Evolutionary conservation across 1,140 invertebrate species (phyloP).

Genomic region (Dinoponera quadriceps): DNA sequence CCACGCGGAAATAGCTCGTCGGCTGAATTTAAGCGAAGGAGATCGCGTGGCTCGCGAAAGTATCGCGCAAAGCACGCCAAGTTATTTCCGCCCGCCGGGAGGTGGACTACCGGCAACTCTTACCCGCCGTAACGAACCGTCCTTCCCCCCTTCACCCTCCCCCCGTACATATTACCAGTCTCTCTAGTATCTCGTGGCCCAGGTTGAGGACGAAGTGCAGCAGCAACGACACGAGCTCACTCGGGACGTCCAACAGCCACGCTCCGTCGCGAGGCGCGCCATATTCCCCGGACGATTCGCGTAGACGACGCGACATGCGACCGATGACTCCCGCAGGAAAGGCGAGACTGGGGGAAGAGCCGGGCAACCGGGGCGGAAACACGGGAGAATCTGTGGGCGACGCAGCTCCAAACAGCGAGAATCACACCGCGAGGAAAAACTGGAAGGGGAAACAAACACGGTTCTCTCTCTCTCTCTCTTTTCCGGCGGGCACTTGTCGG

Average conservation of each 20-base stretch:
- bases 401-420: no score
- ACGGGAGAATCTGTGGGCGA: no score
- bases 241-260: constrained; percentile 16
- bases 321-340: not conserved
- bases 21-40: no score
- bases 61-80: not conserved
- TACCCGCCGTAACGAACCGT: not conserved
- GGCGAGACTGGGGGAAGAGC: no score
- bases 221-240: constrained; percentile 36
- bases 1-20: no score
- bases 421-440: no score
- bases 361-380: no score
- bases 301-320: not conserved
- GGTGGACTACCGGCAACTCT: not conserved
- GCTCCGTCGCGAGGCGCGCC: not conserved
- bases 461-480: no score
- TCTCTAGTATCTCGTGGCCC: constrained; percentile 22
- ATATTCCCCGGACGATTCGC: not conserved
- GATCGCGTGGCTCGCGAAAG: not conserved
- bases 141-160: not conserved
- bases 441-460: no score
- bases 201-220: constrained; percentile 33
- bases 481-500: no score
- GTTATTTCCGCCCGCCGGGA: constrained; percentile 1
- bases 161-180: constrained; percentile 29